Percentiles rank a stretch among this genome's conserved stretches.
These are phyloP conservation scores for Saturnia japonica DNA, from an alignment of 2,888 invertebrate genomes.

Conservation along the genomic window DNA sequence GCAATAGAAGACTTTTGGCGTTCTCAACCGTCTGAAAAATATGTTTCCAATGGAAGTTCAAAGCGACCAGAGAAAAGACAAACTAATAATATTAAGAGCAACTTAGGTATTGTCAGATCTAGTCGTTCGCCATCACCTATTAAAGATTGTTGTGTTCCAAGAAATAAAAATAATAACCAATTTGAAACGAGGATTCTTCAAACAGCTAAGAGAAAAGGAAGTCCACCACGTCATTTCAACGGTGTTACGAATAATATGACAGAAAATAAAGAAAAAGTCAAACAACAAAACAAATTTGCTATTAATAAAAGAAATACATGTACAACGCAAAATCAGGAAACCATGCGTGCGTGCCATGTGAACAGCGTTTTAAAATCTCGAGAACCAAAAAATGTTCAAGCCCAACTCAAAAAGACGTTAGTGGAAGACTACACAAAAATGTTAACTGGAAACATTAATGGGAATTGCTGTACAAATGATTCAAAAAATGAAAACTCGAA, in stretches of 20 bases:
- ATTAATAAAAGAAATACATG: not conserved
- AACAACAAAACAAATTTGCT: constrained; percentile 24
- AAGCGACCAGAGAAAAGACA: not conserved
- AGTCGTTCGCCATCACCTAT: constrained; percentile 25
- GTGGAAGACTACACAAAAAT: constrained; percentile 55
- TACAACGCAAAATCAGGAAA: not conserved
- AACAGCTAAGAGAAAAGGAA: constrained; percentile 22
- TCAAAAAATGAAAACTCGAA: constrained; percentile 47
- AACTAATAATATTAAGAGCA: not conserved
- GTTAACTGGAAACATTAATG: constrained; percentile 38
- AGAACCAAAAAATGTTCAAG: constrained; percentile 17
- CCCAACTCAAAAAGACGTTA: constrained; percentile 45
- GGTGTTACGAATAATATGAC: constrained; percentile 22
- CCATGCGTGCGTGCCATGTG: too few relatives aligned
- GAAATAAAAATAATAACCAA: constrained; percentile 25
- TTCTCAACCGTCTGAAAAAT: not conserved
- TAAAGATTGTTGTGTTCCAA: constrained; percentile 19
- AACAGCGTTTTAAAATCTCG: constrained; percentile 9
- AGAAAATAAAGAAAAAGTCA: constrained; percentile 26
- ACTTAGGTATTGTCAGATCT: not conserved
- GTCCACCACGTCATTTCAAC: constrained; percentile 22
- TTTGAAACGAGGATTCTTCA: constrained; percentile 18
- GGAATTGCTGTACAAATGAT: constrained; percentile 28
- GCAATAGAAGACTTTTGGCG: constrained; percentile 1
- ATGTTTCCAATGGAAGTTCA: not conserved